Evolutionary conservation across 2,888 invertebrate species (phyloP).

Genomic region (Incurvaria masculella): DNA sequence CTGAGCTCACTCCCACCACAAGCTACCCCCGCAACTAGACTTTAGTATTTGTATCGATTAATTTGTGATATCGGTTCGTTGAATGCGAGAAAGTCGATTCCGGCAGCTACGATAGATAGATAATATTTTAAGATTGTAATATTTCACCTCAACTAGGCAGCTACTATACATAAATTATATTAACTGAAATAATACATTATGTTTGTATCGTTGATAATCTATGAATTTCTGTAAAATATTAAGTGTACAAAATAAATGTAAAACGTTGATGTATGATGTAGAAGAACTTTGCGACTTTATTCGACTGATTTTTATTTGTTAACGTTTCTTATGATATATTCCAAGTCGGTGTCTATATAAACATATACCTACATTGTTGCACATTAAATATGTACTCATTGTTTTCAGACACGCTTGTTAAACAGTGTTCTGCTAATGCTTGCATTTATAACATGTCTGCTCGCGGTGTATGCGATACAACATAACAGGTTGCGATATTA

Average conservation of each 20-base stretch:
- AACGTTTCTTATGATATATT: background rate
- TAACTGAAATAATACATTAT: background rate
- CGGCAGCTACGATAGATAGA: background rate
- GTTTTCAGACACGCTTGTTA: too few relatives aligned
- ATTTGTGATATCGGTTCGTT: background rate
- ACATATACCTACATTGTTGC: too few relatives aligned
- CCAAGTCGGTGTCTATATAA: too few relatives aligned
- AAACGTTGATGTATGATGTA: background rate
- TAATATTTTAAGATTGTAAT: conserved; percentile 10
- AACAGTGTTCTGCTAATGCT: too few relatives aligned
- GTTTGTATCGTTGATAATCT: background rate
- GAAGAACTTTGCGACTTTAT: background rate
- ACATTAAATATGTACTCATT: too few relatives aligned
- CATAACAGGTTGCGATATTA: too few relatives aligned
- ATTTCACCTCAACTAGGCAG: conserved; percentile 41
- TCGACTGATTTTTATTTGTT: background rate
- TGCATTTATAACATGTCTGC: too few relatives aligned
- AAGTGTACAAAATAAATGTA: background rate
- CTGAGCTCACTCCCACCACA: too few relatives aligned
- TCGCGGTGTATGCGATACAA: too few relatives aligned
- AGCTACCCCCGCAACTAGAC: background rate
- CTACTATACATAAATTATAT: conserved; percentile 27
- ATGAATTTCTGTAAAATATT: background rate
- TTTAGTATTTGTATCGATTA: background rate
- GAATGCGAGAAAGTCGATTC: background rate